These are phyloP conservation scores for Troglohyphantes excavatus DNA, from an alignment of 2,888 invertebrate genomes.

Conservation along the genomic window DNA sequence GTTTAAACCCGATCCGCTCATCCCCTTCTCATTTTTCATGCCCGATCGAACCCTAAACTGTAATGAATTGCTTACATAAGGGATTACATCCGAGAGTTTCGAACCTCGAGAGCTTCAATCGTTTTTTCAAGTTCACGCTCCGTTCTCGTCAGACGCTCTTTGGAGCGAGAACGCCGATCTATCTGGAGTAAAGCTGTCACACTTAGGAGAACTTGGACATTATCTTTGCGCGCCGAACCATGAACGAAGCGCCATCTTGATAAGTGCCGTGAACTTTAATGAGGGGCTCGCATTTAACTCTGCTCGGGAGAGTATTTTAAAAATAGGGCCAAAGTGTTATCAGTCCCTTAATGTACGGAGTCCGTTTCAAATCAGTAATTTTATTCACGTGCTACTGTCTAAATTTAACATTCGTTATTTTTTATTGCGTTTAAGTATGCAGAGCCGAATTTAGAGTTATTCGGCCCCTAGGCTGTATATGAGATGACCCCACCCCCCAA, in stretches of 20 bases:
- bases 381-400: background rate
- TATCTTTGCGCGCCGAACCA: constrained; percentile 11
- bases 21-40: constrained; percentile 13
- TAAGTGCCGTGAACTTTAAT: constrained; percentile 46
- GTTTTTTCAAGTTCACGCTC: constrained; percentile 24
- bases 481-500: no score
- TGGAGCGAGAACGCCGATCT: constrained; percentile 14
- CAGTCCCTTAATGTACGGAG: background rate
- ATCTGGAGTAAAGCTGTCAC: constrained; percentile 34
- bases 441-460: no score
- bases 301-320: background rate
- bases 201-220: constrained; percentile 15
- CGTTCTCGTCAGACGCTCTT: background rate
- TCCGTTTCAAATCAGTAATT: constrained; percentile 5
- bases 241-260: constrained; percentile 13
- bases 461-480: no score
- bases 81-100: background rate
- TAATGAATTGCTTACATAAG: background rate
- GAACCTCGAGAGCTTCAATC: no score
- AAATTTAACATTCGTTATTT: background rate
- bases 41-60: constrained; percentile 1
- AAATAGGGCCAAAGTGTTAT: background rate
- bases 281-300: background rate
- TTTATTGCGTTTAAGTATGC: background rate
- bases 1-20: no score